A percentile compares a stretch with the other conserved stretches of the same genome.
Conservation (phyloP, 2,113 vertebrate genomes). For the Xenopus laevis region DNA sequence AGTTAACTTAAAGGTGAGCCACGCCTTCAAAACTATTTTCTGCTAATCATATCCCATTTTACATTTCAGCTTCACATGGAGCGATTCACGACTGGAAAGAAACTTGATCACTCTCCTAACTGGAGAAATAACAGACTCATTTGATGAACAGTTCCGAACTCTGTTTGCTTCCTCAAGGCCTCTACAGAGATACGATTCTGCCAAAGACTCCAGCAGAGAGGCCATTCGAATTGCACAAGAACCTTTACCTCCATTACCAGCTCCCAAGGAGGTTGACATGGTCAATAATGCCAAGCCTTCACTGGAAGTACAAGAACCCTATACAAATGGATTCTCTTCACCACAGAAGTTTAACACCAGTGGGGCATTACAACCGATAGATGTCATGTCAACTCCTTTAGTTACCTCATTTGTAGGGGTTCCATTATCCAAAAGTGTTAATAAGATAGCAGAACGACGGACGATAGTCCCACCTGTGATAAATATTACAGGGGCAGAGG, state of each 20-base stretch:
- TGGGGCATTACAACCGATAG: constrained; percentile 23
- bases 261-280: neutral
- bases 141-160: constrained; percentile 55
- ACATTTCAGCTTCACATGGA: constrained; percentile 56
- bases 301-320: neutral
- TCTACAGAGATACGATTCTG: constrained; percentile 39
- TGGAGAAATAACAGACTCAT: constrained; percentile 50
- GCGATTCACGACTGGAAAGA: constrained; percentile 52
- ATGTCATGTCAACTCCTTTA: constrained; percentile 11
- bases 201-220: constrained; percentile 21
- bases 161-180: constrained; percentile 53
- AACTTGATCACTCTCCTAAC: constrained; percentile 57
- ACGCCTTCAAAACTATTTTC: too few species aligned
- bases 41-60: too few species aligned
- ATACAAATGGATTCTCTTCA: constrained; percentile 33
- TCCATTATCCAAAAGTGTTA: constrained; percentile 32
- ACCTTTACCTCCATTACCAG: neutral
- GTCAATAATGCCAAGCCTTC: neutral
- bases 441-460: constrained; percentile 43
- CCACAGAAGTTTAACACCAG: constrained; percentile 25
- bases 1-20: too few species aligned
- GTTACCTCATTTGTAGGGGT: neutral
- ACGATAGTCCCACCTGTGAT: constrained; percentile 46
- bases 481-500: constrained; percentile 23
- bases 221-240: neutral